A percentile compares a stretch with the other conserved stretches of the same genome.
These are phyloP conservation scores for Ursus arctos DNA, from an alignment of 2,113 vertebrate species.

Conservation along the genomic window DNA sequence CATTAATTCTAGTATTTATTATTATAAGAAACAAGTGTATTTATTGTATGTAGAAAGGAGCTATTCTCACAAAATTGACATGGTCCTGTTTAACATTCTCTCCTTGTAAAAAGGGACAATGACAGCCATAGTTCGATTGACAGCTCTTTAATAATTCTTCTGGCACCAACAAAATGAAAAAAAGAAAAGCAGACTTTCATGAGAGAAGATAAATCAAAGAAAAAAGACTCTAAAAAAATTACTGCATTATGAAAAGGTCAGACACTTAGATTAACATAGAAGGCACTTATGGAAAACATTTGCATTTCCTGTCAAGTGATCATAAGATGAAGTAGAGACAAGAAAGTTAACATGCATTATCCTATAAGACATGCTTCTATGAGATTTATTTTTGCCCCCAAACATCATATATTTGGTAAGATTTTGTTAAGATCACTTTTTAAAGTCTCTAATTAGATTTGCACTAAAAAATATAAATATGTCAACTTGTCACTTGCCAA, in stretches of 20 bases:
- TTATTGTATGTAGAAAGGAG: neutral
- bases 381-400: conserved; percentile 8
- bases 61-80: neutral
- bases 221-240: conserved; percentile 65
- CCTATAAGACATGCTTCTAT: neutral
- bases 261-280: conserved; percentile 65
- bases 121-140: neutral
- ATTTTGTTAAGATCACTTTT: neutral
- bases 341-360: neutral
- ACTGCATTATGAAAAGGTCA: conserved; percentile 57
- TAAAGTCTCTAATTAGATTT: neutral
- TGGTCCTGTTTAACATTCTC: neutral
- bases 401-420: neutral
- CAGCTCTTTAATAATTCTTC: conserved; percentile 64
- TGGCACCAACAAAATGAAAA: conserved; percentile 29
- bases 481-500: neutral
- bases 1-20: neutral
- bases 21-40: neutral
- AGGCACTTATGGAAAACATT: conserved; percentile 59
- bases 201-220: conserved; percentile 53
- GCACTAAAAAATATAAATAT: neutral
- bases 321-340: conserved; percentile 38
- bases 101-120: conserved; percentile 49
- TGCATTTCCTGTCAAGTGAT: conserved; percentile 64
- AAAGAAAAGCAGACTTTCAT: conserved; percentile 5